Base-by-base conservation (phyloP, 2,797 vertebrate genomes). In the Anguilla obscura region DNA sequence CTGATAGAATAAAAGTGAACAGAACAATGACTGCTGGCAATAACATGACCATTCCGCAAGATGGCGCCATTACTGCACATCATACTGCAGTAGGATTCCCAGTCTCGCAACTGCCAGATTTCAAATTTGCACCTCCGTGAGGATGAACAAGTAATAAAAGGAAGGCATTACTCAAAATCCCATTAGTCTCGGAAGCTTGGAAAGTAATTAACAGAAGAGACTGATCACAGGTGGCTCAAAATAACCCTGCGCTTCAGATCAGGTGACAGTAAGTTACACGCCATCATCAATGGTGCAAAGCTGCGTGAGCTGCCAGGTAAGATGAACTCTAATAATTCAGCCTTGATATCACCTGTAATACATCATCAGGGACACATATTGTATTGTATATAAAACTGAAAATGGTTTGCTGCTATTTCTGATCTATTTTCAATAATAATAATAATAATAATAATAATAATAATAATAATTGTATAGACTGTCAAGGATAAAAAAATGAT, bases 1-100 rank as follows among this genome's bases (percentile, higher is more conserved):
- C 58, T 3, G 16, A 60, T 0, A 6, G 8, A 40, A 76, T 3
- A 10, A 76, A 76, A 7, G 3, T 12, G 7, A 84, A 52, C 50
- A 52, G 50, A 52, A 8, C 4, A 48, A 36, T 76, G 66, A 5
- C 27, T 18, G 9, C 10, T 30, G 27, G 85, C 33, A 86, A 86
- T 40, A 66, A 40, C 40, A 6, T 9, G 5, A 48, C 33, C 40
- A 10, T 45, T n/a, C 71, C 86, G 58, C 71, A 82, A 87, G 86
- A 87, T 87, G 86, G 86, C 74, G 33, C 74, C 56, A 45, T 87
- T 50, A 80, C 52, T n/a, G 36, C 30, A 74, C 86, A 1, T 18
- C 48, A 86, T 18, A 86, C 33, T 48, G 60, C 58, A 12, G 40
- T 33, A 12, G 16, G 33, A 40, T 6, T 40, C 86, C 40, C 60